Evolutionary conservation across 2,113 vertebrate species (phyloP).

Genomic region (Trogon melanurus): DNA sequence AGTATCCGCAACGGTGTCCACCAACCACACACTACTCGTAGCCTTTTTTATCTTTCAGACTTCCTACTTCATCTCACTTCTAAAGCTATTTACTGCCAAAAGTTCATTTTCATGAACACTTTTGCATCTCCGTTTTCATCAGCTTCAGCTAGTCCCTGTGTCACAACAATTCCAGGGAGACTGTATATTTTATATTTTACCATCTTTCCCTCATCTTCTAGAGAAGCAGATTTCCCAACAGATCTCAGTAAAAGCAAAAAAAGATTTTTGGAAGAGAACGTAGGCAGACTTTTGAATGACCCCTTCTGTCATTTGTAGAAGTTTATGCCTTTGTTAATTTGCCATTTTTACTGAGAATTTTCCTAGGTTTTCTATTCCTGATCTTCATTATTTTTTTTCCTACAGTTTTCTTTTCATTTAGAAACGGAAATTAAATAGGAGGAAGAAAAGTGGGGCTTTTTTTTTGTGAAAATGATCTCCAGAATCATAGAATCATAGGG

Average conservation of each 20-base stretch:
- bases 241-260: neutral
- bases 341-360: neutral
- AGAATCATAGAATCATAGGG: neutral
- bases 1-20: neutral
- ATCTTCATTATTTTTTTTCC: neutral
- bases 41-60: neutral
- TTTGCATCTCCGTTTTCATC: neutral
- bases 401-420: neutral
- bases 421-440: neutral
- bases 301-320: neutral
- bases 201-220: neutral
- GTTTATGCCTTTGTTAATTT: neutral
- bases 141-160: neutral
- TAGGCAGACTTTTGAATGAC: neutral
- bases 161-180: neutral
- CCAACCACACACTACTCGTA: neutral
- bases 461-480: neutral
- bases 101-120: neutral
- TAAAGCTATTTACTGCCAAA: neutral
- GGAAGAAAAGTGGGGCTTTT: neutral
- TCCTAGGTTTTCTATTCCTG: neutral
- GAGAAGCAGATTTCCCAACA: neutral
- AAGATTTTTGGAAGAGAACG: neutral
- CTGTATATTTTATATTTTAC: neutral
- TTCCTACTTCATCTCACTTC: neutral